Percentiles rank a stretch among this genome's conserved stretches.
These are phyloP conservation scores for Troides helena DNA, from an alignment of 2,888 invertebrate genomes.

Conservation along the genomic window DNA sequence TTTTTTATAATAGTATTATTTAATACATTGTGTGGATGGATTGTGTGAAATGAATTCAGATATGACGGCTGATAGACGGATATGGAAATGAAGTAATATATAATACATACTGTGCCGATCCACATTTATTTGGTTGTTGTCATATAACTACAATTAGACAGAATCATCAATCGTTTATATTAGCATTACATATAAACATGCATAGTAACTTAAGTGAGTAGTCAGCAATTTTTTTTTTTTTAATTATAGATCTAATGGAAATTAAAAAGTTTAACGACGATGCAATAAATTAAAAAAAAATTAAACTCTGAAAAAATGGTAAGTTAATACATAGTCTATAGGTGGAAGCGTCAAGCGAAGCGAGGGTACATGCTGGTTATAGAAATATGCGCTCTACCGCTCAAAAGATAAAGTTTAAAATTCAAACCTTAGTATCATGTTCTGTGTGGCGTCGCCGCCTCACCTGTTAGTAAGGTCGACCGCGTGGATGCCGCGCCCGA, in stretches of 20 bases:
- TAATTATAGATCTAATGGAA: conserved; percentile 1
- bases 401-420: conserved; percentile 60
- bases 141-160: background rate
- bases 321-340: conserved; percentile 24
- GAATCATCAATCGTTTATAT: background rate
- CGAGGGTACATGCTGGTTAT: conserved; percentile 12
- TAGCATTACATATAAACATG: too few relatives aligned
- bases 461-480: conserved; percentile 79
- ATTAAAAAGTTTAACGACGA: conserved; percentile 14
- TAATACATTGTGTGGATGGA: too few relatives aligned
- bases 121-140: too few relatives aligned
- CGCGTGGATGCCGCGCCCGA: conserved; percentile 71
- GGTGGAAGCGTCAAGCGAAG: conserved; percentile 27
- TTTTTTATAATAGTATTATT: too few relatives aligned
- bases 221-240: background rate
- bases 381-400: conserved; percentile 25
- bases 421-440: conserved; percentile 80
- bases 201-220: background rate
- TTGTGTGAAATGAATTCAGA: too few relatives aligned
- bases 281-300: conserved; percentile 22
- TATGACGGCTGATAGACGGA: too few relatives aligned
- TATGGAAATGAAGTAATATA: too few relatives aligned
- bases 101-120: too few relatives aligned
- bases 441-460: conserved; percentile 77
- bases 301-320: conserved; percentile 20